Evolutionary conservation across 2,888 invertebrate species (phyloP).

Genomic region (Nymphalis c-album): DNA sequence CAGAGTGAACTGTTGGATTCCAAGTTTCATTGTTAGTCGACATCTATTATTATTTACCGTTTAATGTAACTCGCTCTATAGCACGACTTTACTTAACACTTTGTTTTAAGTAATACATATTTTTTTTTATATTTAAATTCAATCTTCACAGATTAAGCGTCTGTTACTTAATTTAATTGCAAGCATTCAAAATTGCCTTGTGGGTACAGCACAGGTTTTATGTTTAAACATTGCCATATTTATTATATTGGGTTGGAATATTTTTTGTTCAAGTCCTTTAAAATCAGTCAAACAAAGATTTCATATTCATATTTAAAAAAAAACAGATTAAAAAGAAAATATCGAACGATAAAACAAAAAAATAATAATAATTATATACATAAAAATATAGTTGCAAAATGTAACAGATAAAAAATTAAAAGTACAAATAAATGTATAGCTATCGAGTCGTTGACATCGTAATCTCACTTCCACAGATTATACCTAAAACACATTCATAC

Average conservation of each 20-base stretch:
- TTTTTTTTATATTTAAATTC: too few species aligned
- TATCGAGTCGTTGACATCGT: not conserved
- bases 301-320: too few species aligned
- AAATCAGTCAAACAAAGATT: too few species aligned
- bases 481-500: not conserved
- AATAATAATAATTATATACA: not conserved
- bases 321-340: too few species aligned
- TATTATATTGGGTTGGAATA: too few species aligned
- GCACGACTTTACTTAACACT: not conserved
- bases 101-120: not conserved
- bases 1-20: not conserved
- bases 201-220: too few species aligned
- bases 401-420: not conserved
- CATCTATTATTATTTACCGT: not conserved
- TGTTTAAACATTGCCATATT: too few species aligned
- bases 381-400: not conserved
- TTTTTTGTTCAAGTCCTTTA: too few species aligned
- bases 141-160: too few species aligned
- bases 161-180: too few species aligned
- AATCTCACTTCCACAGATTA: conserved; percentile 6
- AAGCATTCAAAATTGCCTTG: too few species aligned
- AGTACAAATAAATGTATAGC: not conserved
- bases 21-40: not conserved
- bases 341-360: too few species aligned
- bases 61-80: not conserved